Evolutionary conservation across 2,888 invertebrate species (phyloP).

Genomic region (Tolmerus cingulatus): DNA sequence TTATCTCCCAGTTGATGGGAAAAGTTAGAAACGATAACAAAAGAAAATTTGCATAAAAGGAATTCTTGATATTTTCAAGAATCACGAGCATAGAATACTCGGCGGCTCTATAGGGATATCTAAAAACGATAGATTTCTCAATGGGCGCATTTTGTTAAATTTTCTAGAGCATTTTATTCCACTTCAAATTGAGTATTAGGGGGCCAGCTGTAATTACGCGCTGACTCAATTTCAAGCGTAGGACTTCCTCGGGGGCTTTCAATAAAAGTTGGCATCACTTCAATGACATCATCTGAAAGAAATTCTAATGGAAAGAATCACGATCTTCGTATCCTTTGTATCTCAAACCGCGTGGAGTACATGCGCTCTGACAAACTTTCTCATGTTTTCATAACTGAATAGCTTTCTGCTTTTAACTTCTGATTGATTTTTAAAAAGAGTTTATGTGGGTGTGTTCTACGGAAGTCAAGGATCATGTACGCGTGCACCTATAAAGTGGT

Average conservation of each 20-base stretch:
- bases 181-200: neutral
- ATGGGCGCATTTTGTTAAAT: neutral
- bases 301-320: constrained; percentile 11
- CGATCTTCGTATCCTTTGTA: neutral
- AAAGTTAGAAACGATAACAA: constrained; percentile 20
- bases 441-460: neutral
- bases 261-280: constrained; percentile 16
- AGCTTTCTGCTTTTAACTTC: neutral
- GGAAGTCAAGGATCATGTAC: neutral
- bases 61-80: constrained; percentile 29
- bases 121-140: constrained; percentile 21
- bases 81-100: neutral
- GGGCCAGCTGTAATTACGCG: neutral
- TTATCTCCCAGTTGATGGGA: constrained; percentile 15
- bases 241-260: neutral
- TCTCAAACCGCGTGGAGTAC: neutral
- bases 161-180: constrained; percentile 2
- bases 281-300: neutral
- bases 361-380: neutral
- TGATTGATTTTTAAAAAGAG: neutral
- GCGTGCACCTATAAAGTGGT: neutral
- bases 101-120: neutral
- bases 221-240: neutral
- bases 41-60: constrained; percentile 26
- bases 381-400: neutral